phyloP scores from a whole-genome alignment of 2,113 vertebrate genomes.

The Periophthalmus modestus region DNA sequence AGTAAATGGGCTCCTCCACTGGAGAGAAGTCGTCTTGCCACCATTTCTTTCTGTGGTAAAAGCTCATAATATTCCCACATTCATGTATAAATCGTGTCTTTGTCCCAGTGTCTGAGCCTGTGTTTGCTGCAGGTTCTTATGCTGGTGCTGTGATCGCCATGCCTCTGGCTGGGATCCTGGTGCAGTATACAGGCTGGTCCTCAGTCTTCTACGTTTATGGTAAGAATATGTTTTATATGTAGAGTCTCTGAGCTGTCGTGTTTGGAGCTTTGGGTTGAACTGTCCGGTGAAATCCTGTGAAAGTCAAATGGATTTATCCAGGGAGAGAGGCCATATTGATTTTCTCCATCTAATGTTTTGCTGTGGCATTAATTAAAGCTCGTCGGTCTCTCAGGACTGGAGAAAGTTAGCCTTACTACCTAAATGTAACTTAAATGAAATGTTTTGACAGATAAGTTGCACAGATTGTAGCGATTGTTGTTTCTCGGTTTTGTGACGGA shows the following conservation, averaged over 20 bases:
- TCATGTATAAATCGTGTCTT: no score
- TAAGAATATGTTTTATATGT: conserved; percentile 64
- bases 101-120: background rate
- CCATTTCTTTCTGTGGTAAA: conserved; percentile 97
- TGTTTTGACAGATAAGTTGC: no score
- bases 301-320: conserved; percentile 70
- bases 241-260: background rate
- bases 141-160: conserved; percentile 97
- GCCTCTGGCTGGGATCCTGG: conserved; percentile 95
- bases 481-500: conserved; percentile 3
- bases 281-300: conserved; percentile 37
- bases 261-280: conserved; percentile 29
- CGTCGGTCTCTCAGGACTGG: conserved; percentile 31
- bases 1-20: conserved; percentile 98
- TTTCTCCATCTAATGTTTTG: conserved; percentile 54
- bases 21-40: conserved; percentile 95
- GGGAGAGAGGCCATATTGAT: conserved; percentile 70
- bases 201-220: conserved; percentile 98
- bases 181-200: conserved; percentile 97
- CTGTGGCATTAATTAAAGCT: conserved; percentile 59
- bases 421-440: conserved; percentile 26
- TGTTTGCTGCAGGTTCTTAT: conserved; percentile 85
- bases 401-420: conserved; percentile 51
- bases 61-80: background rate
- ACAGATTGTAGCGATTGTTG: background rate